A percentile compares a stretch with the other conserved stretches of the same genome.
Conservation (phyloP, 2,113 vertebrate species). For the Barbus barbus region DNA sequence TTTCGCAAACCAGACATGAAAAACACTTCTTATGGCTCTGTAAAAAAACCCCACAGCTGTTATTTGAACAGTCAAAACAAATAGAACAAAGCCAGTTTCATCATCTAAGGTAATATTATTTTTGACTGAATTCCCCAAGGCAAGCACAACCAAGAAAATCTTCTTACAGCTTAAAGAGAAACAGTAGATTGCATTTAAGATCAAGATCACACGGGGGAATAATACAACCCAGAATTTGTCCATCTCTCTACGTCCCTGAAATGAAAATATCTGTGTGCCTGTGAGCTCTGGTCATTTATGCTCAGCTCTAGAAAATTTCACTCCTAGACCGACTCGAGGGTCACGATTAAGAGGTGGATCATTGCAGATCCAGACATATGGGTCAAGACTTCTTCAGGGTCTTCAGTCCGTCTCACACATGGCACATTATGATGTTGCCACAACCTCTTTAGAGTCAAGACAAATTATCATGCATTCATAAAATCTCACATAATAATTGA, state of each 20-base stretch:
- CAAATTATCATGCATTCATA: background rate
- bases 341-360: slow-evolving; percentile 10
- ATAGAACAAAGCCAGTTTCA: background rate
- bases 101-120: slow-evolving; percentile 1
- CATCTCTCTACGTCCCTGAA: background rate
- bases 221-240: background rate
- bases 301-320: background rate
- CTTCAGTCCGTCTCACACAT: background rate
- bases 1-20: background rate
- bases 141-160: background rate
- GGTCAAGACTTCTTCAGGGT: background rate
- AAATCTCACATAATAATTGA: background rate
- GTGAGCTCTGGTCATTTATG: slow-evolving; percentile 7
- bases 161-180: background rate
- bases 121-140: slow-evolving; percentile 7
- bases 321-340: background rate
- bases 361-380: background rate
- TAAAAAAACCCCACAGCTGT: background rate
- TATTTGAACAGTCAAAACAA: background rate
- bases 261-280: background rate
- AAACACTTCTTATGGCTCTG: background rate
- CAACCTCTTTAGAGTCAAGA: background rate
- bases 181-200: slow-evolving; percentile 12
- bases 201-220: background rate
- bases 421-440: background rate